phyloP scores from a whole-genome alignment of 2,888 invertebrate species.

The Acholoe squamosa region DNA sequence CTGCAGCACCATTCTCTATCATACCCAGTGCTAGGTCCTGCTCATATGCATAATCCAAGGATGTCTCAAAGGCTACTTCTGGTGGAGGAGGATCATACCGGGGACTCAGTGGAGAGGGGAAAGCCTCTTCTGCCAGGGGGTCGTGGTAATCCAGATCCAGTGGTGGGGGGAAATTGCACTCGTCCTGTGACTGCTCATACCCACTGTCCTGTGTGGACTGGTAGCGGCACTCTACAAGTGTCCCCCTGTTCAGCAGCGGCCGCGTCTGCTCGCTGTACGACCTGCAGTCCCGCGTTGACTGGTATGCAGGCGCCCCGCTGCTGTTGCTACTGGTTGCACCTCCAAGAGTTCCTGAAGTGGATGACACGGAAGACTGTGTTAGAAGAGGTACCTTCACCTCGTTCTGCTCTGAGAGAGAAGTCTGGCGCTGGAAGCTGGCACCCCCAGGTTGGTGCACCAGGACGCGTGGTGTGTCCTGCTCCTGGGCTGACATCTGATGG shows the following conservation, averaged over 20 bases:
- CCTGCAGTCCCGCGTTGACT: neutral
- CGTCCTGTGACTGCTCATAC: slow-evolving; percentile 54
- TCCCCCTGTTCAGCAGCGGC: slow-evolving; percentile 42
- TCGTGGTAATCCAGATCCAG: slow-evolving; percentile 34
- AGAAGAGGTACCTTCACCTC: slow-evolving; percentile 54
- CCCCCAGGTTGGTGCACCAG: slow-evolving; percentile 17
- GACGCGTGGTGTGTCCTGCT: slow-evolving; percentile 22
- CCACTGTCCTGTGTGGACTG: slow-evolving; percentile 58
- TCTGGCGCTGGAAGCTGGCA: neutral
- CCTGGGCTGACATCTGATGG: neutral
- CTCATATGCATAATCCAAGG: slow-evolving; percentile 48
- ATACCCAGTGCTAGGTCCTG: slow-evolving; percentile 49
- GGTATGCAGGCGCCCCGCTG: slow-evolving; percentile 26
- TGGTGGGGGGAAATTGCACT: slow-evolving; percentile 46
- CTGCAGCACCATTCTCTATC: neutral
- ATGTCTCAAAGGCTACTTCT: slow-evolving; percentile 55
- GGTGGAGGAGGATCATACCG: slow-evolving; percentile 41
- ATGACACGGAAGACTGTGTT: neutral
- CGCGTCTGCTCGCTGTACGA: neutral
- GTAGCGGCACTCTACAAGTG: slow-evolving; percentile 55
- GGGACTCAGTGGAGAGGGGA: neutral
- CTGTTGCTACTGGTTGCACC: neutral
- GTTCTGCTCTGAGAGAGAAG: slow-evolving; percentile 19
- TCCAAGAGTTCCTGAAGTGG: neutral
- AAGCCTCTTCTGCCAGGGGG: neutral